These are phyloP conservation scores for Scomberomorus guttatus DNA, from an alignment of 2,797 vertebrate species.

Conservation along the genomic window DNA sequence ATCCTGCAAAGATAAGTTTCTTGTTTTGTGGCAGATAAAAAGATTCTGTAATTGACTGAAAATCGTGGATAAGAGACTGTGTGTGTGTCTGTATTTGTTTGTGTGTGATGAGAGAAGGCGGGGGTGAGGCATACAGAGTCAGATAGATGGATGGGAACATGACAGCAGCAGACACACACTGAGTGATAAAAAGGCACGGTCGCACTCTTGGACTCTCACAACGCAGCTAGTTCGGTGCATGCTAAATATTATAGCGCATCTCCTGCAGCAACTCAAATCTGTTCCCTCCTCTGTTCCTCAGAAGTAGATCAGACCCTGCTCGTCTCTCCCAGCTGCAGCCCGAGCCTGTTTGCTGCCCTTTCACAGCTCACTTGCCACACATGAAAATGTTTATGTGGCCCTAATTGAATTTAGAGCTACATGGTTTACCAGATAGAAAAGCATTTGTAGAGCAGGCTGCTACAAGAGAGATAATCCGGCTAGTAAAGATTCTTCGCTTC, in stretches of 20 bases:
- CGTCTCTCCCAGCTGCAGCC: conserved; percentile 54
- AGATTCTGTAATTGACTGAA: conserved; percentile 32
- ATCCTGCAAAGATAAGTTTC: conserved; percentile 21
- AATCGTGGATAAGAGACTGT: conserved; percentile 6
- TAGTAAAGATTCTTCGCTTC: conserved; percentile 48
- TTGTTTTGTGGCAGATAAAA: conserved; percentile 11
- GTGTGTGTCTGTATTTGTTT: background rate
- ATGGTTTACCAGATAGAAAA: conserved; percentile 73
- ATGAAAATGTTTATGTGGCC: conserved; percentile 76
- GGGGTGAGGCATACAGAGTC: background rate
- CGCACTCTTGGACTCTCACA: conserved; percentile 29
- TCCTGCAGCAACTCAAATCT: conserved; percentile 57
- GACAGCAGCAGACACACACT: conserved; percentile 38
- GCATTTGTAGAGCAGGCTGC: conserved; percentile 66
- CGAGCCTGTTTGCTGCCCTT: conserved; percentile 61
- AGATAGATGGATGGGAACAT: conserved; percentile 43
- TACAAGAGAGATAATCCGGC: conserved; percentile 69
- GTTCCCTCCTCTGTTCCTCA: conserved; percentile 32
- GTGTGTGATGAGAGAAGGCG: conserved; percentile 20
- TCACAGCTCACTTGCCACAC: conserved; percentile 76
- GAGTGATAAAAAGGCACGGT: conserved; percentile 44
- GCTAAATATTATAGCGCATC: conserved; percentile 63
- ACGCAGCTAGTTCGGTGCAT: conserved; percentile 41
- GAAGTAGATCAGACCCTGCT: conserved; percentile 37
- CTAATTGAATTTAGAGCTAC: conserved; percentile 80